These are phyloP conservation scores for Resseliella maxima DNA, from an alignment of 2,888 invertebrate species.

Conservation along the genomic window DNA sequence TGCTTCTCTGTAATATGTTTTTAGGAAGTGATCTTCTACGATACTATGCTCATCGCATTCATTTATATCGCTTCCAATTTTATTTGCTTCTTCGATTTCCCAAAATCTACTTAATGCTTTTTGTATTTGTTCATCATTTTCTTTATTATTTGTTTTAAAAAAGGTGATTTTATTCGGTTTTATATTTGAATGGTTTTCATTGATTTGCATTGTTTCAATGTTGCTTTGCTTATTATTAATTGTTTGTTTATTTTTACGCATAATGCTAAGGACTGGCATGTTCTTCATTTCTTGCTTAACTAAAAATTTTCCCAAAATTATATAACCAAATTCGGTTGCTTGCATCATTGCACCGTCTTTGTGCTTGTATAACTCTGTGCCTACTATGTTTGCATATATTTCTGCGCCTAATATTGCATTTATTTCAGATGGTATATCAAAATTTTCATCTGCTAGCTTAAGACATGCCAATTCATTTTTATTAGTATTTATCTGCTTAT, in stretches of 20 bases:
- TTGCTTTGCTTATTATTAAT: too few relatives aligned
- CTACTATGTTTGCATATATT: too few relatives aligned
- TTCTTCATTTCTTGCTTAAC: not conserved
- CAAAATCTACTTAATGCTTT: not conserved
- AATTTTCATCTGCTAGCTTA: not conserved
- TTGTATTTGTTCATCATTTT: not conserved
- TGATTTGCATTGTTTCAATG: too few relatives aligned
- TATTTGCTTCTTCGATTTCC: too few relatives aligned
- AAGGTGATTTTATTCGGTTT: not conserved
- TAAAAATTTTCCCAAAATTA: not conserved
- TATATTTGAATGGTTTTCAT: not conserved
- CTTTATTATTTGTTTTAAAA: not conserved
- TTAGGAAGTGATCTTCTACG: not conserved
- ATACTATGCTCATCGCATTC: not conserved
- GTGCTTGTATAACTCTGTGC: too few relatives aligned
- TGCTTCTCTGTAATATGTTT: not conserved
- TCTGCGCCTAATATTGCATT: not conserved
- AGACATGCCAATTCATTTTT: too few relatives aligned
- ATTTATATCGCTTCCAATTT: not conserved
- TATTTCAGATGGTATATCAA: not conserved
- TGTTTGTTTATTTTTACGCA: too few relatives aligned
- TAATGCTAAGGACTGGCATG: too few relatives aligned
- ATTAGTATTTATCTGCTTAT: too few relatives aligned
- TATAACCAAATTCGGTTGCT: not conserved
- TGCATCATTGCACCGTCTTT: not conserved